phyloP scores from a whole-genome alignment of 2,113 vertebrate genomes.

The Tautogolabrus adspersus region DNA sequence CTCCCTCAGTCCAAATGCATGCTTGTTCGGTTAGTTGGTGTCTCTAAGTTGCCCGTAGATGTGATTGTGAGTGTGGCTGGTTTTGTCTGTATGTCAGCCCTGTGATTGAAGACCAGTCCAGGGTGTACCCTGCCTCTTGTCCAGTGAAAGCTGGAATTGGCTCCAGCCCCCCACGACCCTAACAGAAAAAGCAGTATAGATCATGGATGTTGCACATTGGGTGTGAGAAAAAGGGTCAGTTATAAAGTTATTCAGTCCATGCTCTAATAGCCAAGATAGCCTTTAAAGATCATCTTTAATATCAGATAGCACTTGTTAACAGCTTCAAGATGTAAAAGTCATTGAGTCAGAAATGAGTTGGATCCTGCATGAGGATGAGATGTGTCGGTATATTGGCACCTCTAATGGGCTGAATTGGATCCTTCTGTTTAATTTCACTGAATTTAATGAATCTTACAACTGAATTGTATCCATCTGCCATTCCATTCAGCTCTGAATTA shows the following conservation, averaged over 20 bases:
- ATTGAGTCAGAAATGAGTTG: background rate
- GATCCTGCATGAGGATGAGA: background rate
- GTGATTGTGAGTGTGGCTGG: too few relatives aligned
- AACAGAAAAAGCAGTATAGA: too few relatives aligned
- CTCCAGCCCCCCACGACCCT: too few relatives aligned
- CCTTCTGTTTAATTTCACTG: slow-evolving; percentile 1
- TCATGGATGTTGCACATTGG: too few relatives aligned
- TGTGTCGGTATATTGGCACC: background rate
- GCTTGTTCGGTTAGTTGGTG: too few relatives aligned
- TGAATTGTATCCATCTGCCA: background rate
- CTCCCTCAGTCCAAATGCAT: too few relatives aligned
- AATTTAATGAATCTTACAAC: background rate
- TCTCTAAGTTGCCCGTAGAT: too few relatives aligned
- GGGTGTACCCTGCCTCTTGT: too few relatives aligned
- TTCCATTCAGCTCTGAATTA: background rate
- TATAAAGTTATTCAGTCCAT: background rate
- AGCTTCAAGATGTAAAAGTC: background rate
- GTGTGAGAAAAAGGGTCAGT: background rate
- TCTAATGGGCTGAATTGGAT: slow-evolving; percentile 3
- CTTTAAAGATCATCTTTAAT: background rate
- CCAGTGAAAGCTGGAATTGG: too few relatives aligned
- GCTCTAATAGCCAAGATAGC: background rate
- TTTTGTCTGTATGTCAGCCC: too few relatives aligned
- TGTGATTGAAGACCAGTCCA: too few relatives aligned
- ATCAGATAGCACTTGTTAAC: background rate